phyloP scores from a whole-genome alignment of 1,140 invertebrate genomes.

The Ceratitis capitata region DNA sequence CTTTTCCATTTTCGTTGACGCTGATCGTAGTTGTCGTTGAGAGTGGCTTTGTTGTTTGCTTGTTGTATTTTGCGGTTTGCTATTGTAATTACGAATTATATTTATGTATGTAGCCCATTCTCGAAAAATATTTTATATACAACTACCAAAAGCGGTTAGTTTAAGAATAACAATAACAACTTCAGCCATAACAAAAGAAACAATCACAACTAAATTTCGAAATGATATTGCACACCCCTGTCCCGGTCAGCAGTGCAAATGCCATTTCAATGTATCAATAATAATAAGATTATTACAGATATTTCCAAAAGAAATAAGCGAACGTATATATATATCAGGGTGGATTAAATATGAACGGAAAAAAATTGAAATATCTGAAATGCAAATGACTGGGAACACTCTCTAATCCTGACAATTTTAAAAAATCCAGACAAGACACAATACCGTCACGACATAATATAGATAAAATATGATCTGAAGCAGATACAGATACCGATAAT shows the following conservation, averaged over 20 bases:
- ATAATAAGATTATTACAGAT: constrained; percentile 5
- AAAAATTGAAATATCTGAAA: too few relatives aligned
- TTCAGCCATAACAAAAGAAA: background rate
- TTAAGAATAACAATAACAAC: background rate
- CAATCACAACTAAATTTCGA: constrained; percentile 29
- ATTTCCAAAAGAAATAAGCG: background rate
- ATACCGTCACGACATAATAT: too few relatives aligned
- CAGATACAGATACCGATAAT: too few relatives aligned
- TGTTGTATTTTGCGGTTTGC: background rate
- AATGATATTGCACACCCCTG: constrained; percentile 19
- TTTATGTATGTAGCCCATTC: background rate
- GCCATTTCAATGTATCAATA: background rate
- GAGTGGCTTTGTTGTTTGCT: background rate
- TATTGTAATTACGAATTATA: background rate
- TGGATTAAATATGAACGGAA: too few relatives aligned
- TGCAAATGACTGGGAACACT: too few relatives aligned
- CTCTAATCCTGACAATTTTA: too few relatives aligned
- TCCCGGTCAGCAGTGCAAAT: constrained; percentile 9
- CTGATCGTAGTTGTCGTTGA: background rate
- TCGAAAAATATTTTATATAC: background rate
- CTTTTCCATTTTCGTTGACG: background rate
- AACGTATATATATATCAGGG: background rate
- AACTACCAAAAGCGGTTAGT: background rate
- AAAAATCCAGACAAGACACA: too few relatives aligned
- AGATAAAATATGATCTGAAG: too few relatives aligned